Evolutionary conservation across 2,113 vertebrate species (phyloP).

Genomic region (Thalassarche chlororhynchos): DNA sequence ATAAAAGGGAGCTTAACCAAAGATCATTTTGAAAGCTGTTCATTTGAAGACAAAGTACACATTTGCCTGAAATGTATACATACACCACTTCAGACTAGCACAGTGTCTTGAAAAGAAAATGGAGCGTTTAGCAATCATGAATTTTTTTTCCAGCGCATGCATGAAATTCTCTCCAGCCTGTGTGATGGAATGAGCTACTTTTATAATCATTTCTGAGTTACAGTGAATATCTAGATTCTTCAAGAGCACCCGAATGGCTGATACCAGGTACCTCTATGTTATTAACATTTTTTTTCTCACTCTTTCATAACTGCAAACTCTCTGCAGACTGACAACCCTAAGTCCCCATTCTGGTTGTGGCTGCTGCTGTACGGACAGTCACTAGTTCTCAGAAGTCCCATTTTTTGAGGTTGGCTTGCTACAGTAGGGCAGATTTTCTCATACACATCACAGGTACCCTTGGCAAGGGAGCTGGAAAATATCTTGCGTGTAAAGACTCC

Average conservation of each 20-base stretch:
- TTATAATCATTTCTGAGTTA: slow-evolving; percentile 17
- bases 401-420: background rate
- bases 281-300: background rate
- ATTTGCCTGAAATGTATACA: slow-evolving; percentile 77
- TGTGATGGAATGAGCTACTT: slow-evolving; percentile 70
- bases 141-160: background rate
- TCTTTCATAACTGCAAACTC: background rate
- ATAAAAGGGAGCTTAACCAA: slow-evolving; percentile 80
- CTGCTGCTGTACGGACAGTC: background rate
- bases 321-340: background rate
- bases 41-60: slow-evolving; percentile 80
- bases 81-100: slow-evolving; percentile 72
- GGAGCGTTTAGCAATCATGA: slow-evolving; percentile 50
- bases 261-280: background rate
- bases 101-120: slow-evolving; percentile 72
- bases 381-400: background rate
- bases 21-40: slow-evolving; percentile 84
- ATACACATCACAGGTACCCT: background rate
- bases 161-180: slow-evolving; percentile 55
- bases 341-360: background rate
- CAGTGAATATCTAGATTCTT: slow-evolving; percentile 30
- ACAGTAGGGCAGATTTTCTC: background rate
- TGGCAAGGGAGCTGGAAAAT: background rate
- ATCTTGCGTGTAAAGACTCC: background rate
- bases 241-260: background rate